Base-by-base conservation (phyloP, 2,113 vertebrate species). In the Pica pica region DNA sequence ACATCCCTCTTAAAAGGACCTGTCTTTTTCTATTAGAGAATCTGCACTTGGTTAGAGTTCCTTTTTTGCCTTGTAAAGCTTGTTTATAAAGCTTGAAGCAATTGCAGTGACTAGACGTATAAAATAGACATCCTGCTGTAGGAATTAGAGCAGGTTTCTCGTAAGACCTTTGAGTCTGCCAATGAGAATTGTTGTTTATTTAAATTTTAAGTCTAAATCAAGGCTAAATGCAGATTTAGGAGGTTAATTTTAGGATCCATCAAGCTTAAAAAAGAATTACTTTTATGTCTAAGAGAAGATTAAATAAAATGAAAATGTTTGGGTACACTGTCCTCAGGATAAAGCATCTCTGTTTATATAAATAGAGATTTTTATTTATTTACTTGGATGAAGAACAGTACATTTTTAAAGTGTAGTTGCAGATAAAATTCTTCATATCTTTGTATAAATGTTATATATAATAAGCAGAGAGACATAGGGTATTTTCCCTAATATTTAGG, bases 91-190 rank as follows among this genome's bases (percentile, higher is more conserved):
- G 31, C 52, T 44, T 39, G n/a, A 73, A 95, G 21, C 14, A 63
- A 35, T 23, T 87, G 16, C 46, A 53, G n/a, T 52, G 61, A 21
- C 35, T 33, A 12, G 30, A 31, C 17, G 7, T 63, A 50, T 41
- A 21, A 52, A 67, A 63, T 12, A 44, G 21, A n/a, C 26, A 44
- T 15, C 4, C 23, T 0, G 0, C 15, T 35, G 12, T 13, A 46
- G 16, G 41, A 46, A 50, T 37, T 60, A 42, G 50, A 79, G 53
- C 31, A 64, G 22, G n/a, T 56, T 67, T 77, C 37, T 59, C 47
- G 7, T 33, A 49, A 57, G 67, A 56, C 20, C 47, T 88, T 81
- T 11, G 33, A 70, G 35, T 73, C 44, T 83, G 30, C 59, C 68
- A 10, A 23, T 61, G 63, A 56, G 37, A 91, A 27, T 47, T 83